Conservation (phyloP, 2,888 invertebrate species). For the Coelopa pilipes region DNA sequence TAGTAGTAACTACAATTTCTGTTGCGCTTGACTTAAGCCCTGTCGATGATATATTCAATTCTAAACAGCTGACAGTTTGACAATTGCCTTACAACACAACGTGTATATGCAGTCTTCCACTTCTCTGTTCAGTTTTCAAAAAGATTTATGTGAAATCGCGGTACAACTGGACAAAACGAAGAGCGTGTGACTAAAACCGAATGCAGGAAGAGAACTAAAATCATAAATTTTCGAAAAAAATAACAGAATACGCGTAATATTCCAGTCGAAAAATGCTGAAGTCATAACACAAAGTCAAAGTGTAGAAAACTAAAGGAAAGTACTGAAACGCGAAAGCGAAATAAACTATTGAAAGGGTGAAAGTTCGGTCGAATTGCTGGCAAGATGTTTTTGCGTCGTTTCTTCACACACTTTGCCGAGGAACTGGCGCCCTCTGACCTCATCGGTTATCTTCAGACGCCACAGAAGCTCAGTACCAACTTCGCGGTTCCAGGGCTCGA, state of each 20-base stretch:
- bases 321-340: neutral
- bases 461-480: slow-evolving; percentile 49
- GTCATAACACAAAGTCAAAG: neutral
- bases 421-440: slow-evolving; percentile 60
- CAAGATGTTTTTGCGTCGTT: slow-evolving; percentile 57
- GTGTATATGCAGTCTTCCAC: neutral
- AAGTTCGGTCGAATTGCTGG: neutral
- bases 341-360: neutral
- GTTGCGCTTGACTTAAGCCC: too few relatives aligned
- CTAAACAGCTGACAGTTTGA: neutral
- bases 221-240: neutral
- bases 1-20: too few relatives aligned
- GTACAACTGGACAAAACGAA: neutral
- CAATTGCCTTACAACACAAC: neutral
- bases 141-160: neutral
- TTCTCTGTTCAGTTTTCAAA: neutral
- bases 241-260: neutral
- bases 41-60: neutral
- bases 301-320: neutral
- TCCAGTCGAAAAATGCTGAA: neutral
- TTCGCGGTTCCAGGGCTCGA: slow-evolving; percentile 66
- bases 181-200: neutral
- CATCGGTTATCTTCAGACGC: slow-evolving; percentile 53
- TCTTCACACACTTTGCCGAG: slow-evolving; percentile 60
- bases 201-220: too few relatives aligned